Evolutionary conservation across 2,888 invertebrate species (phyloP).

Genomic region (Yponomeuta cagnagella): DNA sequence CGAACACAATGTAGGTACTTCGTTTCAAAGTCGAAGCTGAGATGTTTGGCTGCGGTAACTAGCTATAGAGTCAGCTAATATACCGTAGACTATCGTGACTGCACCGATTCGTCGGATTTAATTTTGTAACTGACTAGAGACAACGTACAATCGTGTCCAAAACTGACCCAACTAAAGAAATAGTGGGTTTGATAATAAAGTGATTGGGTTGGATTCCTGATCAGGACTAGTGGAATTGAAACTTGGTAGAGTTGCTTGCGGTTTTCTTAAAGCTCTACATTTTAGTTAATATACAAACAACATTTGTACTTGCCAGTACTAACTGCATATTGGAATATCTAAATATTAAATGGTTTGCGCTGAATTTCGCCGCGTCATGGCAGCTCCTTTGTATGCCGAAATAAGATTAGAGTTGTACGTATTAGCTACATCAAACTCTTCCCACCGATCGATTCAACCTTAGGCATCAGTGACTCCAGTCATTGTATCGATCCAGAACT

Average conservation of each 20-base stretch:
- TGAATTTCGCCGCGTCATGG: constrained; percentile 66
- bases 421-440: constrained; percentile 41
- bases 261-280: not conserved
- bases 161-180: not conserved
- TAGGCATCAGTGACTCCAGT: constrained; percentile 20
- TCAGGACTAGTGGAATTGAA: not conserved
- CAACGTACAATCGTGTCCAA: constrained; percentile 21
- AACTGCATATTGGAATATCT: constrained; percentile 59
- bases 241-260: not conserved
- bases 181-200: not conserved
- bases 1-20: constrained; percentile 60
- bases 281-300: not conserved
- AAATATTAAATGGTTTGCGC: constrained; percentile 71
- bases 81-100: constrained; percentile 55
- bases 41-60: not conserved
- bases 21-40: constrained; percentile 47
- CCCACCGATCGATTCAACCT: constrained; percentile 14
- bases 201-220: not conserved
- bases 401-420: constrained; percentile 64
- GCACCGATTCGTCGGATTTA: constrained; percentile 56
- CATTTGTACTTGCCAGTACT: constrained; percentile 40
- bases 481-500: constrained; percentile 30
- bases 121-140: constrained; percentile 56
- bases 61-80: constrained; percentile 1
- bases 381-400: constrained; percentile 60